These are phyloP conservation scores for Protomyctophum bolini DNA, from an alignment of 2,113 vertebrate species.

Conservation along the genomic window DNA sequence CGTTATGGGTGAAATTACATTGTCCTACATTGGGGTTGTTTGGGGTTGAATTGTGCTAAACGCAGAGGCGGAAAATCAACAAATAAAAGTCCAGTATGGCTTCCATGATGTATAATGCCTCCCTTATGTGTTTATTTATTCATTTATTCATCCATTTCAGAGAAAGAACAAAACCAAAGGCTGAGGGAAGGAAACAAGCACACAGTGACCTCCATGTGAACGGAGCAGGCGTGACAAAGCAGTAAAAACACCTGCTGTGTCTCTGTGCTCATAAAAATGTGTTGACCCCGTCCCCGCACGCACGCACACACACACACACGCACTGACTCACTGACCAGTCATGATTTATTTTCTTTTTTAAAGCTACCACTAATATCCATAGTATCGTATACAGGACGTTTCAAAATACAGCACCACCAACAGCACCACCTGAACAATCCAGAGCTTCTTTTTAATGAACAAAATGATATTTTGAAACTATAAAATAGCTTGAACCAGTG, in stretches of 20 bases:
- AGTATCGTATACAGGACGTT: no score
- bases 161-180: conserved; percentile 63
- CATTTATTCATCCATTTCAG: conserved; percentile 62
- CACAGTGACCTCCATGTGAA: conserved; percentile 69
- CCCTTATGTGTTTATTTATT: conserved; percentile 2
- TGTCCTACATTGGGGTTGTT: not conserved
- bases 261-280: conserved; percentile 63
- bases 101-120: no score
- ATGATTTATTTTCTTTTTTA: no score
- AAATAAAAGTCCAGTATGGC: not conserved
- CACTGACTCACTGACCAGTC: conserved; percentile 4
- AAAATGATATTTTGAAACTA: no score
- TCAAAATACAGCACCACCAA: no score
- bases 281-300: conserved; percentile 22
- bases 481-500: no score
- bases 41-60: conserved; percentile 16
- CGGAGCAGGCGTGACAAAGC: conserved; percentile 69
- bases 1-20: not conserved
- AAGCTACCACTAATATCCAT: not conserved
- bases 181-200: conserved; percentile 28
- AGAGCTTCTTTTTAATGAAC: no score
- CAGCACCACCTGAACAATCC: no score
- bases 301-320: not conserved
- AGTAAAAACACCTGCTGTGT: conserved; percentile 53
- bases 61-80: not conserved